phyloP scores from a whole-genome alignment of 1,140 invertebrate genomes.

The Bombus waltoni region DNA sequence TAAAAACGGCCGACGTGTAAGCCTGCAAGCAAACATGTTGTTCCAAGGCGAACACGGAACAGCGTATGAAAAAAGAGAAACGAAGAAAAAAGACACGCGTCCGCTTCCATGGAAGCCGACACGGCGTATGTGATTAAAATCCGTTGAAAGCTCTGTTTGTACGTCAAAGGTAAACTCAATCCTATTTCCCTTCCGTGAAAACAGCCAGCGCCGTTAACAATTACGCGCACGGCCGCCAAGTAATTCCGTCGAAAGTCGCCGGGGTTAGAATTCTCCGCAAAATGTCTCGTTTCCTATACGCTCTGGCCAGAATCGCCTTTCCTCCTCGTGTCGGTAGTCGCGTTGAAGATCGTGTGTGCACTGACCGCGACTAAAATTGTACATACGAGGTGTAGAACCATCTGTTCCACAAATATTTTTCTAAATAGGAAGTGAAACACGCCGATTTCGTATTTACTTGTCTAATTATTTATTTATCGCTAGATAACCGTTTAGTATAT shows the following conservation, averaged over 20 bases:
- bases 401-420: no score
- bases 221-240: constrained; percentile 25
- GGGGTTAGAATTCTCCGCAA: background rate
- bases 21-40: constrained; percentile 29
- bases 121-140: constrained; percentile 33
- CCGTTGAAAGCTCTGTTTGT: constrained; percentile 43
- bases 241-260: constrained; percentile 26
- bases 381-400: no score
- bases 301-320: no score
- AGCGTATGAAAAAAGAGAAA: background rate
- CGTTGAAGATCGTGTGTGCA: background rate
- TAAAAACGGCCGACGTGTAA: constrained; percentile 10
- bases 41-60: constrained; percentile 13
- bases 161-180: constrained; percentile 43
- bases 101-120: background rate
- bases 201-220: constrained; percentile 28
- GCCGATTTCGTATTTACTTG: background rate
- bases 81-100: background rate
- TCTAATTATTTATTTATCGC: no score
- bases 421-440: no score
- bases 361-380: background rate
- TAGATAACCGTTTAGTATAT: no score
- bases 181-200: constrained; percentile 34
- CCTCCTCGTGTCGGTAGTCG: background rate
- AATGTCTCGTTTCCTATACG: background rate